Evolutionary conservation across 2,797 vertebrate species (phyloP).

Genomic region (Lerista edwardsae): DNA sequence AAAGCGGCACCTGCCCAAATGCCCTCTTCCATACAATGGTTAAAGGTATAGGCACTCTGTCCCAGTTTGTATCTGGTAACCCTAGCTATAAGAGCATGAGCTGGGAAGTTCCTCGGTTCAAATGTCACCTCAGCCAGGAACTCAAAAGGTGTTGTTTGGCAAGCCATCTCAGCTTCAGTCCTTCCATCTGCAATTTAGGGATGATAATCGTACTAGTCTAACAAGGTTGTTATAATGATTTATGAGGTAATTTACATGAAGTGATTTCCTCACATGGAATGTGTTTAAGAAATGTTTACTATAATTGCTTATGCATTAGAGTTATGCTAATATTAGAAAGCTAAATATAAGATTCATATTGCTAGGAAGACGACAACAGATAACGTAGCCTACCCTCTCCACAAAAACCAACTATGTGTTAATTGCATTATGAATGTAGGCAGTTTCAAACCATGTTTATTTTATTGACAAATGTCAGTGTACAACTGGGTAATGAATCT

Average conservation of each 20-base stretch:
- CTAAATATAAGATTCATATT: neutral
- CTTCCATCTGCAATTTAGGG: neutral
- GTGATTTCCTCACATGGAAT: neutral
- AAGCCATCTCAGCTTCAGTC: neutral
- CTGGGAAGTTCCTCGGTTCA: neutral
- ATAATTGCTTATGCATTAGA: neutral
- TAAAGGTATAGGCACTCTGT: too few species aligned
- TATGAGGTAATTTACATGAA: neutral
- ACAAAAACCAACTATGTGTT: neutral
- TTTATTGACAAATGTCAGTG: neutral
- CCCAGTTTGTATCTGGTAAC: too few species aligned
- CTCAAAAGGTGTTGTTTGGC: neutral
- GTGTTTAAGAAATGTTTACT: too few species aligned
- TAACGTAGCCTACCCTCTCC: neutral
- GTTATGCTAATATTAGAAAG: neutral
- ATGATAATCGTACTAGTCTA: neutral
- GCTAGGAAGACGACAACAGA: neutral
- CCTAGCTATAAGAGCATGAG: too few species aligned
- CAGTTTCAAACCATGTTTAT: neutral
- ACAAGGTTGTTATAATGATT: neutral
- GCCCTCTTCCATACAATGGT: too few species aligned
- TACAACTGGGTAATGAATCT: neutral
- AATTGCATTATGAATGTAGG: neutral
- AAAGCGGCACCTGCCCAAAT: too few species aligned
- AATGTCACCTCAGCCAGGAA: neutral